Evolutionary conservation across 2,113 vertebrate species (phyloP), one percentile per base, ranked within the genome.

Genomic region (Guaruba guarouba): DNA sequence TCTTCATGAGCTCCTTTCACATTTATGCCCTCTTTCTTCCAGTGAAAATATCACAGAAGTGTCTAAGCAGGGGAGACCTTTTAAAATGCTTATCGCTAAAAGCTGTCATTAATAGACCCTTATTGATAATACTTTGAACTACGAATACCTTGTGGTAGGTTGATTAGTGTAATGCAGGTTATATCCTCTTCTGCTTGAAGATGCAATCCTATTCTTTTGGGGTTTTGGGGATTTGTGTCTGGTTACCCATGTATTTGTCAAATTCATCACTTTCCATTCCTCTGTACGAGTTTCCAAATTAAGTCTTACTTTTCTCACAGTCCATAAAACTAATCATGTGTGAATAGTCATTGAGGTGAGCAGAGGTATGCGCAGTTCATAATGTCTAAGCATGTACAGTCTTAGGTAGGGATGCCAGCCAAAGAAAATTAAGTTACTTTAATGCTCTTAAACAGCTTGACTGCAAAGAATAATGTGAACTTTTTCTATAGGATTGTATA

Each of bases 371-470:
- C 1, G 0, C 76, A 78, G 61, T 82, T 92, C 88, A 84, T 64
- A 90, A 77, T 83, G 63, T 37, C 69, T 81, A 86, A 92, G 57
- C 61, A n/a, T 75, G 76, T 88, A 63, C 75, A 93, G 35, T 82
- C 90, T 91, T 61, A n/a, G 48, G 88, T 57, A 86, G 90, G 90
- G 77, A 93, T 88, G 68, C 35, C 7, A 6, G 86, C 88, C 86
- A 82, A 84, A 89, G 88, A 95, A 93, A 97, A 96, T 96, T 71
- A 93, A 96, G 90, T 93, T 88, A 82, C 69, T 90, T 95, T 94
- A 96, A 96, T 92, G 66, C 86, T 71, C 61, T 93, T 93, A 71
- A 96, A 83, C 51, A 92, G 61, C 73, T 68, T 92, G 84, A 86
- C 89, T 96, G 93, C 67, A 82, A 83, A 94, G 92, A 95, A 94